phyloP scores from a whole-genome alignment of 1,140 invertebrate genomes.

The Drosophila nasuta region DNA sequence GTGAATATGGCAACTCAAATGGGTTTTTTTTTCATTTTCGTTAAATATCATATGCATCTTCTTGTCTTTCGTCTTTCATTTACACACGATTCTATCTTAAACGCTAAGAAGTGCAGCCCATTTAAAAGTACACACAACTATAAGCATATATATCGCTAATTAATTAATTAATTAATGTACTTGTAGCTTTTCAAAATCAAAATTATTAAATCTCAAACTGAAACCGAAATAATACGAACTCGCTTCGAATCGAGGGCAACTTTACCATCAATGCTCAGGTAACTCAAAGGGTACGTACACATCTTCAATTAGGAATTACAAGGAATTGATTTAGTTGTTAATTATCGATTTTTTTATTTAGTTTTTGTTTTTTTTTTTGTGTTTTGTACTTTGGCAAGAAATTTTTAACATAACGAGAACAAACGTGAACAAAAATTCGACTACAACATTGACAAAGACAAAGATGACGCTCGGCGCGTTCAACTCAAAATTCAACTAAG shows the following conservation, averaged over 20 bases:
- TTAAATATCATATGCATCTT: constrained; percentile 45
- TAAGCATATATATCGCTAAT: constrained; percentile 3
- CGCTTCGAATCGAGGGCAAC: constrained; percentile 28
- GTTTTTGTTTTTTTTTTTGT: constrained; percentile 33
- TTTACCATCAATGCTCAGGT: constrained; percentile 54
- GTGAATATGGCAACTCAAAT: constrained; percentile 53
- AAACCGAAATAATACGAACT: constrained; percentile 42
- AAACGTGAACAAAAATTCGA: constrained; percentile 83
- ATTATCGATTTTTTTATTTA: constrained; percentile 30
- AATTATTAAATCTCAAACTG: constrained; percentile 24
- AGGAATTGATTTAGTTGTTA: constrained; percentile 76
- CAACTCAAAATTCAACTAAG: constrained; percentile 79
- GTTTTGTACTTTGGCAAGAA: constrained; percentile 81
- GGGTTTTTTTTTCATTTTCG: not conserved
- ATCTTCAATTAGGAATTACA: constrained; percentile 71
- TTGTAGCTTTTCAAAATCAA: constrained; percentile 21
- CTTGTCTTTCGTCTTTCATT: constrained; percentile 35
- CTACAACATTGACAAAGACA: constrained; percentile 73
- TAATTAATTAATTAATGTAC: constrained; percentile 19
- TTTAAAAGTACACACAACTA: constrained; percentile 33
- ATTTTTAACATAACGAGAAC: constrained; percentile 80
- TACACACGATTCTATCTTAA: constrained; percentile 46
- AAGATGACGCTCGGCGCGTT: constrained; percentile 51
- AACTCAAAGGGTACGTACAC: constrained; percentile 59
- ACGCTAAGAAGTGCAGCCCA: constrained; percentile 53